These are phyloP conservation scores for Chondrilla cf. caribensis DNA, from an alignment of 37 sponge, comb jelly and placozoan genomes.

Conservation along the genomic window DNA sequence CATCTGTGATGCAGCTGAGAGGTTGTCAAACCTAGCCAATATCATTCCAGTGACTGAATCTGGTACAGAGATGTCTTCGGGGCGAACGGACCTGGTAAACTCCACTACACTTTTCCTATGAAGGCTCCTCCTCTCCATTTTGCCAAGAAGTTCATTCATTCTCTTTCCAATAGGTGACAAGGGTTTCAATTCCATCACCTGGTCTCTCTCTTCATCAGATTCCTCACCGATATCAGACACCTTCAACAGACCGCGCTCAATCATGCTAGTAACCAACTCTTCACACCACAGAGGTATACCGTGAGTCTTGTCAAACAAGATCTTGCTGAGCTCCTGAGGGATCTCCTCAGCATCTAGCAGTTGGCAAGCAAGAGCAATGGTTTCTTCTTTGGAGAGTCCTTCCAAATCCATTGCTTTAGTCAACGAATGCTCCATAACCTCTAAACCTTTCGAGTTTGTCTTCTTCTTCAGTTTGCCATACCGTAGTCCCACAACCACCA, in stretches of 20 bases:
- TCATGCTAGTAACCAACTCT: conserved; percentile 81
- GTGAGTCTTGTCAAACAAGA: conserved; percentile 63
- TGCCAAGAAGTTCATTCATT: not conserved
- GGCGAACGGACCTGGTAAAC: conserved; percentile 12
- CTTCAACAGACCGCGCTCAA: conserved; percentile 60
- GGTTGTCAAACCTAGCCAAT: conserved; percentile 76
- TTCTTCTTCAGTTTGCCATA: conserved; percentile 6
- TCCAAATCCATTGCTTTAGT: conserved; percentile 42
- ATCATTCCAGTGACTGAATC: conserved; percentile 82
- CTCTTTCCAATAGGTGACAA: no score
- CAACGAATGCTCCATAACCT: conserved; percentile 41
- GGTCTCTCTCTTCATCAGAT: conserved; percentile 7
- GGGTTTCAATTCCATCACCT: conserved; percentile 6
- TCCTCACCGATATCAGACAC: not conserved
- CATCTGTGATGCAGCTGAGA: conserved; percentile 75
- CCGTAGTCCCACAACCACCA: conserved; percentile 53
- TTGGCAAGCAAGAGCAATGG: conserved; percentile 66
- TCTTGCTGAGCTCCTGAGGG: conserved; percentile 55
- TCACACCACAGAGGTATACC: conserved; percentile 90
- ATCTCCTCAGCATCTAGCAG: conserved; percentile 59
- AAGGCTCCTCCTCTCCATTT: not conserved
- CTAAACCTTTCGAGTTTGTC: not conserved
- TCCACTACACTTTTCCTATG: conserved; percentile 5
- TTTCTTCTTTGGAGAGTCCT: conserved; percentile 56
- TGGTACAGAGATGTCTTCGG: conserved; percentile 65